Evolutionary conservation across 2,113 vertebrate species (phyloP).

Genomic region (Trogon melanurus): DNA sequence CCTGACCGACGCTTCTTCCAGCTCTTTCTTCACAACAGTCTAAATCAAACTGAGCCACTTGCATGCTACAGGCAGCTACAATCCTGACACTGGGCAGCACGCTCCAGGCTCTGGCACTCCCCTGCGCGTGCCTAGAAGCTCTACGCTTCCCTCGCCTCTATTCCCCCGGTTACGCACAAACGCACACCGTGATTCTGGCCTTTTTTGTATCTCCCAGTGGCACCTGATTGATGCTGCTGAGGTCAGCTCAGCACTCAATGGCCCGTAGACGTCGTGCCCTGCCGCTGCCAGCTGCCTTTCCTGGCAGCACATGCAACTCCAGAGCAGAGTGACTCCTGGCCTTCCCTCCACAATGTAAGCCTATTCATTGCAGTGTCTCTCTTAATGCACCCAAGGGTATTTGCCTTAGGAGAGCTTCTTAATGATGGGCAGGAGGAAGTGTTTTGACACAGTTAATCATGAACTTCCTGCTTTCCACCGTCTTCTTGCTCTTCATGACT

Average conservation of each 20-base stretch:
- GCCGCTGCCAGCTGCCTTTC: background rate
- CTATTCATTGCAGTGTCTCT: slow-evolving; percentile 6
- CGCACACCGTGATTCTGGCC: background rate
- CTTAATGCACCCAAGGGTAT: background rate
- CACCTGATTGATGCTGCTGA: background rate
- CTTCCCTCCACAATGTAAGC: background rate
- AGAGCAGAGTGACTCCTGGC: background rate
- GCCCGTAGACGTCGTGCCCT: background rate
- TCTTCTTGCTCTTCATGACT: background rate
- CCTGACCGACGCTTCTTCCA: background rate
- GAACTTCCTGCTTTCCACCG: background rate
- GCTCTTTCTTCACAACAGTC: background rate
- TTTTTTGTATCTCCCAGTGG: rapidly evolving
- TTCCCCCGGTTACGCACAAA: background rate
- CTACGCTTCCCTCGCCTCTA: background rate
- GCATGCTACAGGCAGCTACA: background rate
- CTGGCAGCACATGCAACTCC: background rate
- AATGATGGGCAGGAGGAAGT: background rate
- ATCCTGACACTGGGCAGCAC: background rate
- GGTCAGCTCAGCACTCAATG: background rate
- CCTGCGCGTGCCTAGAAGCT: rapidly evolving
- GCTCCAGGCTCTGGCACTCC: background rate
- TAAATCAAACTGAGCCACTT: background rate
- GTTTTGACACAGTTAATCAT: background rate
- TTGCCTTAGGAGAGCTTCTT: background rate